Evolutionary conservation across 2,113 vertebrate genomes (phyloP).

Genomic region (Amblyopsis rosae): DNA sequence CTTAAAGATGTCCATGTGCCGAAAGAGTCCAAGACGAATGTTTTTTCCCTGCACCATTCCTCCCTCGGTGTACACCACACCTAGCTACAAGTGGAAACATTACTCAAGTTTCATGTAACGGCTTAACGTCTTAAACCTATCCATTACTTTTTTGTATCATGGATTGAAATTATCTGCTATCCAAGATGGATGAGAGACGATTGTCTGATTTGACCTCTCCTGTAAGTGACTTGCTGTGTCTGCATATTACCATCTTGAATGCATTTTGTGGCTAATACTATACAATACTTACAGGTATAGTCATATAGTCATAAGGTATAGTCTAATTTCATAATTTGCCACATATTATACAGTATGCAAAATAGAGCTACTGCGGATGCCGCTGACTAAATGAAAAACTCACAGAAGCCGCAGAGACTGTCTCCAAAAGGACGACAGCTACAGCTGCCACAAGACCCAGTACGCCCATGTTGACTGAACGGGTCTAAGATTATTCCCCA

Average conservation of each 20-base stretch:
- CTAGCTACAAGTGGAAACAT: constrained; percentile 76
- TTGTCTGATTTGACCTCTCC: too few relatives aligned
- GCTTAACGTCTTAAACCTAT: too few relatives aligned
- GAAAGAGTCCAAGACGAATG: constrained; percentile 70
- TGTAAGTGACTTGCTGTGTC: too few relatives aligned
- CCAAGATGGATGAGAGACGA: too few relatives aligned
- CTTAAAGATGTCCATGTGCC: constrained; percentile 85
- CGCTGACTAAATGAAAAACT: neutral
- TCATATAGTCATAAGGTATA: too few relatives aligned
- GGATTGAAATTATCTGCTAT: too few relatives aligned
- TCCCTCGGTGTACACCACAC: constrained; percentile 85
- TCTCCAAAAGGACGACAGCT: neutral
- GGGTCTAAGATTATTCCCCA: neutral
- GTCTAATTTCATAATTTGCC: too few relatives aligned
- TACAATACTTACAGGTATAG: too few relatives aligned
- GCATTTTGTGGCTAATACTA: too few relatives aligned
- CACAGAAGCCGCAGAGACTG: neutral
- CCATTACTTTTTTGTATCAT: too few relatives aligned
- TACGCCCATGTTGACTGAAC: neutral
- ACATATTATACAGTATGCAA: too few relatives aligned
- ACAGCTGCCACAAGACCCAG: neutral
- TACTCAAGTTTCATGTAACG: neutral
- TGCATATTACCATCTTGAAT: too few relatives aligned
- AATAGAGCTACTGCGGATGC: neutral
- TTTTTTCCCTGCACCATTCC: constrained; percentile 86